A percentile compares a stretch with the other conserved stretches of the same genome.
Conservation (phyloP, 1,140 invertebrate genomes). For the Pygmarrhopalites habei region DNA sequence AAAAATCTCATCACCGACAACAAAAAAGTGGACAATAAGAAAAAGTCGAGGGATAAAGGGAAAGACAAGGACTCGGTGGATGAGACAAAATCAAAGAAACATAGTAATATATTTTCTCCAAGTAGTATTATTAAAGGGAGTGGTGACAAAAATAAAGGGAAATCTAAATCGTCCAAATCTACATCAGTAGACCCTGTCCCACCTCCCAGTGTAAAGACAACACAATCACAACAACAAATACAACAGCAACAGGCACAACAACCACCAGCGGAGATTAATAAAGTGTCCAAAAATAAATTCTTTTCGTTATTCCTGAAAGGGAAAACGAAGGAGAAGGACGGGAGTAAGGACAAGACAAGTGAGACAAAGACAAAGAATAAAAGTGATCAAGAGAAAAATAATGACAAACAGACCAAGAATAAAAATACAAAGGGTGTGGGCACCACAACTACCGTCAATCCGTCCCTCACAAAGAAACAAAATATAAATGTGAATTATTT, state of each 20-base stretch:
- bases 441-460: neutral
- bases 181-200: too few relatives aligned
- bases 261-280: neutral
- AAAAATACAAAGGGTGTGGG: neutral
- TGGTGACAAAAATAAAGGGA: too few relatives aligned
- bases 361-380: neutral
- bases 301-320: slow-evolving; percentile 3
- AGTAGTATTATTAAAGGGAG: slow-evolving; percentile 5
- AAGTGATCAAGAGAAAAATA: too few relatives aligned
- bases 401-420: neutral
- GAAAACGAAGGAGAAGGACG: slow-evolving; percentile 3
- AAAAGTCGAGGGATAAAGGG: neutral
- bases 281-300: slow-evolving; percentile 11
- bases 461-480: slow-evolving; percentile 10
- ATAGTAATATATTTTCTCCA: slow-evolving; percentile 8
- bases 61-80: neutral
- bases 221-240: neutral
- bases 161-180: too few relatives aligned
- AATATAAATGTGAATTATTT: slow-evolving; percentile 14
- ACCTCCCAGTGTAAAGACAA: neutral
- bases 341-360: neutral
- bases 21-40: neutral
- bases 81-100: neutral
- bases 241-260: neutral
- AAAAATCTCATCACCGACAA: neutral